A percentile compares a stretch with the other conserved stretches of the same genome.
These are phyloP conservation scores for Cyrtodaria siliqua DNA, from an alignment of 2,888 invertebrate genomes.

Conservation along the genomic window DNA sequence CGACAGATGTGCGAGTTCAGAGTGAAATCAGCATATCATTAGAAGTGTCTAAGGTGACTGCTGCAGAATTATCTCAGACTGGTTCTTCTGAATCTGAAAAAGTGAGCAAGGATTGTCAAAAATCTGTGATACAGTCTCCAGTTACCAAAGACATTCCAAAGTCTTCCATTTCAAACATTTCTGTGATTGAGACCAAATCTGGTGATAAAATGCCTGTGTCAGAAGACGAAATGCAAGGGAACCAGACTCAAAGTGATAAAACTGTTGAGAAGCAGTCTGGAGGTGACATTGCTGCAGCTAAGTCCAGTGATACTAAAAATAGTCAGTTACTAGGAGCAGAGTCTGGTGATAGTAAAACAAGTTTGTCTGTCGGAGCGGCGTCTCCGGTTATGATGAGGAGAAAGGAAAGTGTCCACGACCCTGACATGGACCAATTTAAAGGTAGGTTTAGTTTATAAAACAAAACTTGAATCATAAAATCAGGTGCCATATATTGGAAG, in stretches of 20 bases:
- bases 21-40: too few relatives aligned
- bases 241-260: background rate
- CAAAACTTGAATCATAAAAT: too few relatives aligned
- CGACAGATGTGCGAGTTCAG: background rate
- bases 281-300: too few relatives aligned
- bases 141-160: constrained; percentile 47
- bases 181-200: constrained; percentile 36
- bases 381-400: constrained; percentile 61
- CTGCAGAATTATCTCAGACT: too few relatives aligned
- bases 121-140: constrained; percentile 47
- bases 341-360: too few relatives aligned
- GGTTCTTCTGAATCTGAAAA: background rate
- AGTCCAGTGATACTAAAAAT: too few relatives aligned
- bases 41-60: too few relatives aligned
- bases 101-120: background rate
- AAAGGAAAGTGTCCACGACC: constrained; percentile 23
- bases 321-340: too few relatives aligned
- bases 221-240: background rate
- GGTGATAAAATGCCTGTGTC: too few relatives aligned
- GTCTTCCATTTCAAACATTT: constrained; percentile 47
- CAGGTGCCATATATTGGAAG: too few relatives aligned
- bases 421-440: constrained; percentile 57
- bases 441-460: constrained; percentile 29
- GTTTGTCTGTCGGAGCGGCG: too few relatives aligned
- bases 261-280: constrained; percentile 7